These are phyloP conservation scores for Cyprinella venusta DNA, from an alignment of 2,797 vertebrate genomes.

Conservation along the genomic window DNA sequence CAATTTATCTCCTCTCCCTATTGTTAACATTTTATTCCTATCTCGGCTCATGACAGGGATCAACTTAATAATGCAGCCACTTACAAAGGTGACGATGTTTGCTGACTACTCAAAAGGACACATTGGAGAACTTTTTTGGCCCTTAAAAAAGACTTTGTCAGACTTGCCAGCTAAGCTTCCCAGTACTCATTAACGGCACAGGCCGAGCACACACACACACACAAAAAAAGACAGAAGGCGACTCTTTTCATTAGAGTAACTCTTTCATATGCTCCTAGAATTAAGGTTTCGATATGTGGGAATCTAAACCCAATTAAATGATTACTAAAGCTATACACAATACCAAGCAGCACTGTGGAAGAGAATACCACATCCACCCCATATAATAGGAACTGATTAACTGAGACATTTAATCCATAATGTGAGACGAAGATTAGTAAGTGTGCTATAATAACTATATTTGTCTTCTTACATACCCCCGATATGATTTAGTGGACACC, in stretches of 20 bases:
- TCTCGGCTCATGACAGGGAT: constrained; percentile 65
- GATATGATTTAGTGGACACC: not conserved
- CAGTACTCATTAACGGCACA: constrained; percentile 52
- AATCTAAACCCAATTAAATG: constrained; percentile 40
- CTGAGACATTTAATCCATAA: constrained; percentile 38
- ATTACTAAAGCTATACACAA: constrained; percentile 15
- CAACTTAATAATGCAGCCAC: constrained; percentile 69
- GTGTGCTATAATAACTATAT: constrained; percentile 29
- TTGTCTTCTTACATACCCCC: not conserved
- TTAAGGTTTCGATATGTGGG: constrained; percentile 32
- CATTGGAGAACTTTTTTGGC: constrained; percentile 51
- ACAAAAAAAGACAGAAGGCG: too few species aligned
- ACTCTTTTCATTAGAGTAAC: constrained; percentile 41
- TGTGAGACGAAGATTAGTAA: constrained; percentile 16
- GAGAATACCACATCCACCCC: not conserved
- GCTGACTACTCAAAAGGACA: constrained; percentile 64
- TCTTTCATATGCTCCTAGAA: constrained; percentile 45
- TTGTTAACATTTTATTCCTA: constrained; percentile 63
- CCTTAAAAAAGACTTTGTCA: constrained; percentile 60
- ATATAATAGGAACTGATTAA: constrained; percentile 34
- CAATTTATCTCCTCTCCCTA: constrained; percentile 60
- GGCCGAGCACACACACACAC: not conserved
- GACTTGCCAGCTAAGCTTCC: constrained; percentile 45
- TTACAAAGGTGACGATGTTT: constrained; percentile 67
- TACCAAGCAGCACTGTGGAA: not conserved